Percentiles rank a stretch among this genome's conserved stretches.
Evolutionary conservation across 2,113 vertebrate species (phyloP).

Genomic region (Pollachius pollachius): DNA sequence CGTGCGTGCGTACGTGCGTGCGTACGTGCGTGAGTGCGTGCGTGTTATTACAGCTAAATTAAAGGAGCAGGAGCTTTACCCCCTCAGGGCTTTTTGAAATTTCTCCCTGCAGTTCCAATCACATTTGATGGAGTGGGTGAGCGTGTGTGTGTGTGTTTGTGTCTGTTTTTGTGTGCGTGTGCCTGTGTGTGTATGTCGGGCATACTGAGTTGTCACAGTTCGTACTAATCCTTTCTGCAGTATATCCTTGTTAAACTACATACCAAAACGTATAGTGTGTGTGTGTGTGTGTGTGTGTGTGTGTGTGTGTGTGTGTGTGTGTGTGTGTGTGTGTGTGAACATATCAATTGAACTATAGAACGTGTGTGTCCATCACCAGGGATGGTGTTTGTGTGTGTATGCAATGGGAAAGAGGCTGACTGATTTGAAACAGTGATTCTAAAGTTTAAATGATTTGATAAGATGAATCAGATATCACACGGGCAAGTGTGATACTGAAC

Average conservation of each 20-base stretch:
- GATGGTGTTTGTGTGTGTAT: not conserved
- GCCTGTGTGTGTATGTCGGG: not conserved
- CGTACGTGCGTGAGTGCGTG: no score
- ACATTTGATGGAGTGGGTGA: conserved; percentile 25
- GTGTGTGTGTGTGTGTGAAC: not conserved
- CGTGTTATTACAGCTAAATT: no score
- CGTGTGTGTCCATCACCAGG: conserved; percentile 9
- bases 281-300: not conserved
- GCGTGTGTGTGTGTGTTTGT: not conserved
- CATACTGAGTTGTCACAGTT: conserved; percentile 44
- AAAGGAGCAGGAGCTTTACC: not conserved
- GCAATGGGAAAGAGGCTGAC: conserved; percentile 13
- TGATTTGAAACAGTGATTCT: conserved; percentile 25
- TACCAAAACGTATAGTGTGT: conserved; percentile 1
- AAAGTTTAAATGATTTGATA: not conserved
- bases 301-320: not conserved
- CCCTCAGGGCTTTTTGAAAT: conserved; percentile 6
- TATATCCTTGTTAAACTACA: conserved; percentile 23
- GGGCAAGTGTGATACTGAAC: not conserved
- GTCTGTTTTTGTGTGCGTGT: not conserved
- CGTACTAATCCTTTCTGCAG: conserved; percentile 45
- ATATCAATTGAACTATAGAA: not conserved
- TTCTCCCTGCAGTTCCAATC: not conserved
- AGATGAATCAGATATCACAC: conserved; percentile 15
- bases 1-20: no score